A percentile compares a stretch with the other conserved stretches of the same genome.
Evolutionary conservation across 1,140 invertebrate genomes (phyloP).

Genomic region (Vanessa tameamea): DNA sequence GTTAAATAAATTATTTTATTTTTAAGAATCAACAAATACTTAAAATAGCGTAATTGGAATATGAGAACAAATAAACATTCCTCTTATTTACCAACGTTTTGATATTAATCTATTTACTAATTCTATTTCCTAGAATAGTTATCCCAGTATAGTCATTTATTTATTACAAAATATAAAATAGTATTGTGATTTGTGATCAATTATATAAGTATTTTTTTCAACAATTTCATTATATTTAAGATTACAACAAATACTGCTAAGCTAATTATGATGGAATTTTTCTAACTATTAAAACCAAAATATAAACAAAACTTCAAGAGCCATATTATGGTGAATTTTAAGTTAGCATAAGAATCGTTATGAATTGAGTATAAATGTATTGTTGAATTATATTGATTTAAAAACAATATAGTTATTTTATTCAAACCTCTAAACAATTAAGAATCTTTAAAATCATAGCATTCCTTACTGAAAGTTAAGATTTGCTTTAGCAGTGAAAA

Average conservation of each 20-base stretch:
- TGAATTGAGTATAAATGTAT: background rate
- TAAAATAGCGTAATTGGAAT: background rate
- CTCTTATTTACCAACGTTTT: background rate
- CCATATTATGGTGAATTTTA: background rate
- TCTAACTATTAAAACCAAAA: too few species aligned
- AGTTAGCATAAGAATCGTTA: background rate
- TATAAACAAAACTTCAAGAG: background rate
- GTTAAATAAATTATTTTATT: constrained; percentile 14
- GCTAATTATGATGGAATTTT: too few species aligned
- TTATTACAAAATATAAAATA: too few species aligned
- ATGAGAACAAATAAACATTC: background rate
- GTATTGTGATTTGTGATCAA: too few species aligned
- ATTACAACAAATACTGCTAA: too few species aligned
- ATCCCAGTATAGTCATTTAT: too few species aligned
- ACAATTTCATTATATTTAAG: too few species aligned
- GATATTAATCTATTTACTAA: background rate
- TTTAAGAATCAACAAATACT: background rate
- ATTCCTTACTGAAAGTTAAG: too few species aligned
- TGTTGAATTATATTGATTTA: background rate
- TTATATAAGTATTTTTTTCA: too few species aligned
- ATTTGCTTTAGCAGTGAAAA: too few species aligned
- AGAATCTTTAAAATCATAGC: too few species aligned
- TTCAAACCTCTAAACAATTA: background rate
- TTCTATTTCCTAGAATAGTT: too few species aligned
- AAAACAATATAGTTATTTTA: background rate